Evolutionary conservation across 1,140 invertebrate species (phyloP).

Genomic region (Rhagoletis pomonella): DNA sequence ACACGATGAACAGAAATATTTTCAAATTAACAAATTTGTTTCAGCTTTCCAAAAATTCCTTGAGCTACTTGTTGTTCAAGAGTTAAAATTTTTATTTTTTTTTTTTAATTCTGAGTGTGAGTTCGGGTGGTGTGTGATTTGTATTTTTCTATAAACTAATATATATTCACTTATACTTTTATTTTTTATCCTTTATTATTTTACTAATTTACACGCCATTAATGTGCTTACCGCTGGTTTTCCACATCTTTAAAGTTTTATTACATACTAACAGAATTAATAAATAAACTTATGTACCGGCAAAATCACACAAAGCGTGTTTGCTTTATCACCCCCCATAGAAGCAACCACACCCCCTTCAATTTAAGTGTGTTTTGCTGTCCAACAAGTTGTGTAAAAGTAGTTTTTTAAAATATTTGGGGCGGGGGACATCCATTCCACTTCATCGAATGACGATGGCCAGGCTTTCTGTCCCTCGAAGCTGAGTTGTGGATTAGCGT

Average conservation of each 20-base stretch:
- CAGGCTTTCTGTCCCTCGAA: background rate
- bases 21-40: background rate
- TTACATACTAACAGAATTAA: slow-evolving; percentile 45
- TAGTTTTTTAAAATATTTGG: slow-evolving; percentile 13
- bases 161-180: slow-evolving; percentile 43
- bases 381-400: slow-evolving; percentile 9
- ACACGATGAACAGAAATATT: background rate
- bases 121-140: slow-evolving; percentile 32
- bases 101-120: slow-evolving; percentile 22
- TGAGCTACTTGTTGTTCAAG: background rate
- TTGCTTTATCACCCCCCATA: background rate
- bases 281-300: slow-evolving; percentile 39
- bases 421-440: background rate
- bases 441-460: background rate
- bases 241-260: slow-evolving; percentile 39
- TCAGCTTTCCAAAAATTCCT: background rate
- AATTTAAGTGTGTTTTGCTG: slow-evolving; percentile 5
- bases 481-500: slow-evolving; percentile 8
- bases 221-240: slow-evolving; percentile 41
- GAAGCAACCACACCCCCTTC: background rate
- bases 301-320: slow-evolving; percentile 5
- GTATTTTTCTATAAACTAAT: slow-evolving; percentile 27
- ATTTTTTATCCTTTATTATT: slow-evolving; percentile 33
- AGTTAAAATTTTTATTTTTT: background rate
- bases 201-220: slow-evolving; percentile 54